A percentile compares a stretch with the other conserved stretches of the same genome.
Evolutionary conservation across 2,113 vertebrate species (phyloP).

Genomic region (Telmatochromis sp.): DNA sequence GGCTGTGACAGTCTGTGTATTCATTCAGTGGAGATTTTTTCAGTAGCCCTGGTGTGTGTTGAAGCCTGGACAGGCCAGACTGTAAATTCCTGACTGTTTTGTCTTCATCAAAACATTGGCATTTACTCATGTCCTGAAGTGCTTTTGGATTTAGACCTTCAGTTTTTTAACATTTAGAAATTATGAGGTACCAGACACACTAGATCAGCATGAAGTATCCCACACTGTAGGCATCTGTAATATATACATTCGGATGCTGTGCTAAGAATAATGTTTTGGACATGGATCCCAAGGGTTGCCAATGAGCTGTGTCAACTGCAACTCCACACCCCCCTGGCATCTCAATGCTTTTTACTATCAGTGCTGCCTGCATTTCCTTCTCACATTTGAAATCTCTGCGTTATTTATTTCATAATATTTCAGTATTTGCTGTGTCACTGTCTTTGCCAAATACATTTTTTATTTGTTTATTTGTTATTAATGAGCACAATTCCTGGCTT

Average conservation of each 20-base stretch:
- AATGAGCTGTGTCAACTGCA: not conserved
- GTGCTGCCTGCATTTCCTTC: not conserved
- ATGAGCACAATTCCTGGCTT: not conserved
- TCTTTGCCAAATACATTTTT: not conserved
- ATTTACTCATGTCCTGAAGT: not conserved
- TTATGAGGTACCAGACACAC: not conserved
- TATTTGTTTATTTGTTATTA: not conserved
- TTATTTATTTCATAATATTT: not conserved
- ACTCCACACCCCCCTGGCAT: not conserved
- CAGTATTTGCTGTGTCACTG: not conserved
- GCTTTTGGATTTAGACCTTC: not conserved
- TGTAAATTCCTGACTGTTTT: not conserved
- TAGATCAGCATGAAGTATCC: not conserved
- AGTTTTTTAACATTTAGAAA: not conserved
- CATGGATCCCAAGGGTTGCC: not conserved
- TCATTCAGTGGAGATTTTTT: not conserved
- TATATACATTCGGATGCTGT: not conserved
- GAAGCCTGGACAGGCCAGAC: not conserved
- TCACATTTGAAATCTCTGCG: not conserved
- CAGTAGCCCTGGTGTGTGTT: not conserved
- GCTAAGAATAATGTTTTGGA: not conserved
- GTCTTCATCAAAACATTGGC: not conserved
- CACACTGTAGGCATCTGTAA: not conserved
- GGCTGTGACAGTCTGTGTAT: not conserved
- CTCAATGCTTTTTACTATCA: not conserved